Conservation (phyloP, 2,113 vertebrate species). For the Nannospalax galili region DNA sequence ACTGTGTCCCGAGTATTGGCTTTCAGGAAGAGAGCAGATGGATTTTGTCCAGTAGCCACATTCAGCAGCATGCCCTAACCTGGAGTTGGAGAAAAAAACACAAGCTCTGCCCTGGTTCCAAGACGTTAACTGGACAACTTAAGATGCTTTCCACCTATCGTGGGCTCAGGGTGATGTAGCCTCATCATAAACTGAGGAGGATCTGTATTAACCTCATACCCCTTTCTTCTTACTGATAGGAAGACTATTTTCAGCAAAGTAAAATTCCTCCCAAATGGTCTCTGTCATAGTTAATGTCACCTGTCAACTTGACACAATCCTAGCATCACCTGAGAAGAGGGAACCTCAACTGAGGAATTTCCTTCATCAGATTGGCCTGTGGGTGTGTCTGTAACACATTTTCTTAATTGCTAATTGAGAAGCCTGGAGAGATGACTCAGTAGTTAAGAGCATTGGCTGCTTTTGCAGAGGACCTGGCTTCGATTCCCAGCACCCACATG, state of each 20-base stretch:
- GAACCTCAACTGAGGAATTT: too few species aligned
- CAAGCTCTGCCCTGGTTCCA: not conserved
- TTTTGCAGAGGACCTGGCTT: too few species aligned
- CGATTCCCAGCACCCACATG: too few species aligned
- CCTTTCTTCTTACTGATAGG: not conserved
- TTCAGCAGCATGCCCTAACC: not conserved
- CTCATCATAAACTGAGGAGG: not conserved
- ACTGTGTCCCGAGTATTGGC: not conserved
- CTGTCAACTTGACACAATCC: too few species aligned
- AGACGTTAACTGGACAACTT: not conserved
- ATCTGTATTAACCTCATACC: fast-evolving
- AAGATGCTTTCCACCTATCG: not conserved
- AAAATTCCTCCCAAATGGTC: not conserved
- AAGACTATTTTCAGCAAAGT: not conserved
- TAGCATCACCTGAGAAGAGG: too few species aligned
- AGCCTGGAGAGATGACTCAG: too few species aligned
- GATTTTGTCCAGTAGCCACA: not conserved
- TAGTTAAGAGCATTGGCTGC: too few species aligned
- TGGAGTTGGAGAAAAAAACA: not conserved
- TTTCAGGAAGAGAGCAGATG: not conserved
- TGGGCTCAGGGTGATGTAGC: too few species aligned
- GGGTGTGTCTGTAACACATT: too few species aligned
- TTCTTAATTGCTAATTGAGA: too few species aligned
- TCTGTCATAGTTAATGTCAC: not conserved
- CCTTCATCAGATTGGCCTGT: too few species aligned